These are phyloP conservation scores for Ormyrus pomaceus DNA, from an alignment of 2,888 invertebrate genomes.

Conservation along the genomic window DNA sequence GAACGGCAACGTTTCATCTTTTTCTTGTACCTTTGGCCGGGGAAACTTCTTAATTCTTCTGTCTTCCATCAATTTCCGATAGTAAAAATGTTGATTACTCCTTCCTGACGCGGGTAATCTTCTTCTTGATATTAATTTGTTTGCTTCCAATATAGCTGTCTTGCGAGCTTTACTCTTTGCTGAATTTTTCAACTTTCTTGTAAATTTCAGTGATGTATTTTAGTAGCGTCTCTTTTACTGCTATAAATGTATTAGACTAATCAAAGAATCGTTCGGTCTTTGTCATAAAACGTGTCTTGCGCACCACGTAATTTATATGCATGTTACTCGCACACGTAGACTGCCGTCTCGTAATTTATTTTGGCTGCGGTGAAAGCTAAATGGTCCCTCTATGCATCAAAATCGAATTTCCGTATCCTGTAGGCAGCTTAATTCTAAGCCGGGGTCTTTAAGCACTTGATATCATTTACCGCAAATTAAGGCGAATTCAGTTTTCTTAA, in stretches of 20 bases:
- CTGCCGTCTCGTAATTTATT: neutral
- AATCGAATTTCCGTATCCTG: conserved; percentile 15
- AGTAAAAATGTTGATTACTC: conserved; percentile 6
- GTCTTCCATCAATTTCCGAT: conserved; percentile 15
- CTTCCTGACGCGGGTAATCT: neutral
- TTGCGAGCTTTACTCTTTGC: too few species aligned
- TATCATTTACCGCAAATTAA: neutral
- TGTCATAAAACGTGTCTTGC: too few species aligned
- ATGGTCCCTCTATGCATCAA: conserved; percentile 2
- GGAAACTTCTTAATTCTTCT: conserved; percentile 20
- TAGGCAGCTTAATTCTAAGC: conserved; percentile 10
- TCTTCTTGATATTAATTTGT: conserved; percentile 13
- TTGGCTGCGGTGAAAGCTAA: conserved; percentile 5
- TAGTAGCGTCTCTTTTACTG: too few species aligned
- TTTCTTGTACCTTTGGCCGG: neutral
- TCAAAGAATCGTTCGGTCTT: too few species aligned
- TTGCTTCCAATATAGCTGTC: neutral
- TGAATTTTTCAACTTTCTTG: too few species aligned
- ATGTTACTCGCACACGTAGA: too few species aligned
- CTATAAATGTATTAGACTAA: too few species aligned
- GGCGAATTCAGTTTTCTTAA: neutral
- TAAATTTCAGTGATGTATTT: too few species aligned
- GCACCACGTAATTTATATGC: too few species aligned
- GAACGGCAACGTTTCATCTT: neutral
- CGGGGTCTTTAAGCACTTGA: neutral